A percentile compares a stretch with the other conserved stretches of the same genome.
Conservation (phyloP, 2,113 vertebrate species). For the Prietella phreatophila region DNA sequence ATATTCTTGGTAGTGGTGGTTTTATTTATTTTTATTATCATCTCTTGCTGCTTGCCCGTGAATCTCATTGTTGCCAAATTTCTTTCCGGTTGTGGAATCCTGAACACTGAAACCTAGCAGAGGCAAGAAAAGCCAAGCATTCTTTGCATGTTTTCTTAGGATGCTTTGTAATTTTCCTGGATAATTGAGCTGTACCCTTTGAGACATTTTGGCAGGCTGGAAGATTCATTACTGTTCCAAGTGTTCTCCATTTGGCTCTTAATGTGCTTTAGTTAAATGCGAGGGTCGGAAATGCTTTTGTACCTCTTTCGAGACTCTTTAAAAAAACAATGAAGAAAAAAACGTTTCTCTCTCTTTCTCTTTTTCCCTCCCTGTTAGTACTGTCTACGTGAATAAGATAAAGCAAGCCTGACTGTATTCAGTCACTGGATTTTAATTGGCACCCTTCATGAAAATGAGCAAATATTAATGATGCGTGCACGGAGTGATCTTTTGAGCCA, state of each 20-base stretch:
- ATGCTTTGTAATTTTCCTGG: constrained; percentile 12
- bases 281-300: neutral
- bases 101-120: neutral
- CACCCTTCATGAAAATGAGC: neutral
- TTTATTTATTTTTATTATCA: no score
- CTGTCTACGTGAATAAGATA: neutral
- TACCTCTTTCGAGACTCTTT: neutral
- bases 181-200: constrained; percentile 2
- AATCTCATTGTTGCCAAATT: neutral
- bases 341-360: no score
- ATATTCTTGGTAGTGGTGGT: neutral
- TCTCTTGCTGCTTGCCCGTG: neutral
- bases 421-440: neutral
- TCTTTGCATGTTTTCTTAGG: constrained; percentile 9
- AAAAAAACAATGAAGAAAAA: no score
- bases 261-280: neutral
- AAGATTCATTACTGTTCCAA: neutral
- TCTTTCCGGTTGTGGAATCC: neutral
- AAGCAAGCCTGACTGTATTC: neutral
- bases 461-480: neutral
- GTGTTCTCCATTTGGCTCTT: neutral
- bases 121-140: constrained; percentile 3
- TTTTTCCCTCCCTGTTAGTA: neutral
- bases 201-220: constrained; percentile 1
- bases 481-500: neutral